These are phyloP conservation scores for Druon quercuslanigerum DNA, from an alignment of 1,140 invertebrate genomes.

Conservation along the genomic window DNA sequence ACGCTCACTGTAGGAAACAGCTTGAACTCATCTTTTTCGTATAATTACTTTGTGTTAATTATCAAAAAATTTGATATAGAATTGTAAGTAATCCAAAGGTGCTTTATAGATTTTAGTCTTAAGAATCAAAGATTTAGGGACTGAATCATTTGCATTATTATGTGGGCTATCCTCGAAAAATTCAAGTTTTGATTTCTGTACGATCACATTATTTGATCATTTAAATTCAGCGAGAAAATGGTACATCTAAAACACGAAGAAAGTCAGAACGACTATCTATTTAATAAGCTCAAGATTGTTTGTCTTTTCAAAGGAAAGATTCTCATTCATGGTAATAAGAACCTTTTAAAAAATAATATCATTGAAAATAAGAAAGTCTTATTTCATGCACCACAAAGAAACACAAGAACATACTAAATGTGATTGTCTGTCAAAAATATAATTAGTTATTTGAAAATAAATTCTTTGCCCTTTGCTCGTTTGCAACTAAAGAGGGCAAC, in stretches of 20 bases:
- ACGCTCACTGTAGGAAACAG: neutral
- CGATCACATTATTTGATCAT: too few relatives aligned
- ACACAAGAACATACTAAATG: neutral
- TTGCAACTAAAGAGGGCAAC: too few relatives aligned
- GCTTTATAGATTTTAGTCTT: too few relatives aligned
- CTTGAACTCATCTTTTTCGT: neutral
- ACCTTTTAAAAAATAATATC: neutral
- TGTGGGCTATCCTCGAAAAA: too few relatives aligned
- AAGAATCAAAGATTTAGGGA: too few relatives aligned
- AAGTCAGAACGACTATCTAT: neutral
- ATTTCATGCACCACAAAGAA: neutral
- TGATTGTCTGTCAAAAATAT: neutral
- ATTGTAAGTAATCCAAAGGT: too few relatives aligned
- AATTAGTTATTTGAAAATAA: neutral
- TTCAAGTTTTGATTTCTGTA: too few relatives aligned
- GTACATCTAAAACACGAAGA: neutral
- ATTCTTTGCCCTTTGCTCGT: neutral
- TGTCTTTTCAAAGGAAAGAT: neutral
- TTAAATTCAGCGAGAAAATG: neutral
- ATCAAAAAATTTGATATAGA: too few relatives aligned
- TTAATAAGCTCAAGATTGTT: neutral
- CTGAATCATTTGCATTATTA: too few relatives aligned
- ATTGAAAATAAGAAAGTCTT: neutral
- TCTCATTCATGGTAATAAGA: neutral
- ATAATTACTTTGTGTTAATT: neutral